Evolutionary conservation across 1,140 invertebrate species (phyloP).

Genomic region (Drosophila busckii): DNA sequence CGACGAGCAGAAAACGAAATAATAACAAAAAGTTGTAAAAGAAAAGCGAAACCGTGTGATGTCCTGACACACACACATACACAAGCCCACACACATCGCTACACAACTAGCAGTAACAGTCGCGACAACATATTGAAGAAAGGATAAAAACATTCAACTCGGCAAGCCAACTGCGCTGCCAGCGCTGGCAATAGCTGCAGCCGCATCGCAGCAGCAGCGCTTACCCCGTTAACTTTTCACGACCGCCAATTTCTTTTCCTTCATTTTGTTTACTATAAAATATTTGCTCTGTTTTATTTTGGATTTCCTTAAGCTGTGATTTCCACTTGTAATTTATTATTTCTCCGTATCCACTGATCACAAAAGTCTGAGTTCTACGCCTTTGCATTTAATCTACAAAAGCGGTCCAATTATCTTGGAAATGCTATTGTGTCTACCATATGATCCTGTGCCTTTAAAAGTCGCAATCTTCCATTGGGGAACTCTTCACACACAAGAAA

Average conservation of each 20-base stretch:
- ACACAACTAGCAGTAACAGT: conserved; percentile 28
- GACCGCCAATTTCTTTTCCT: conserved; percentile 72
- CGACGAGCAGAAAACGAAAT: conserved; percentile 72
- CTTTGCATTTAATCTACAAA: too few species aligned
- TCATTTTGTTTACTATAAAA: conserved; percentile 71
- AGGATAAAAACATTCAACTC: conserved; percentile 66
- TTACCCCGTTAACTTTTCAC: conserved; percentile 63
- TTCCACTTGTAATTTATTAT: conserved; percentile 25
- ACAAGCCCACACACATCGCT: conserved; percentile 19
- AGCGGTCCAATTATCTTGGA: too few species aligned
- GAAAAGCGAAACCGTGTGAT: conserved; percentile 76
- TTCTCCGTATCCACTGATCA: too few species aligned
- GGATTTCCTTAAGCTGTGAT: conserved; percentile 16
- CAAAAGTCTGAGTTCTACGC: too few species aligned
- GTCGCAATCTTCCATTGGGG: too few species aligned
- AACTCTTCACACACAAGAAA: too few species aligned
- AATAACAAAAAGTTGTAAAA: conserved; percentile 77
- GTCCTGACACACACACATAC: conserved; percentile 52
- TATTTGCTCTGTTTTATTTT: conserved; percentile 13
- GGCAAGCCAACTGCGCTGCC: conserved; percentile 22
- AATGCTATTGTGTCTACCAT: too few species aligned
- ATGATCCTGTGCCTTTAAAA: too few species aligned
- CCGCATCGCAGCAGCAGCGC: conserved; percentile 16
- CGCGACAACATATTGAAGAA: conserved; percentile 68
- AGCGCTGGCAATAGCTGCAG: conserved; percentile 13